Evolutionary conservation across 2,888 invertebrate genomes (phyloP).

Genomic region (Lissonota sp.): DNA sequence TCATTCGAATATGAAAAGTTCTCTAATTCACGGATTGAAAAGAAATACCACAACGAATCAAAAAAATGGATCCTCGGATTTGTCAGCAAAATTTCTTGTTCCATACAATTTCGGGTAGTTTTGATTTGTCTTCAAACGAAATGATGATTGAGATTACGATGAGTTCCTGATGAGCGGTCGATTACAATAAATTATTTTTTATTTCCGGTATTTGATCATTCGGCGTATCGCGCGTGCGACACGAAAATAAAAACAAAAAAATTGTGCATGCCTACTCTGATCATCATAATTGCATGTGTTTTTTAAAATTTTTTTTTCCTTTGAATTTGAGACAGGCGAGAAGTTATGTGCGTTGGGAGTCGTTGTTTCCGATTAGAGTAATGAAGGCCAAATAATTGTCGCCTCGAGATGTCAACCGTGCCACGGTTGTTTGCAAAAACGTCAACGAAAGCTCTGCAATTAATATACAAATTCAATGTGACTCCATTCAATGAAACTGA

Average conservation of each 20-base stretch:
- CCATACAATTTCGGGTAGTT: no score
- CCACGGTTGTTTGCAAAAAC: not conserved
- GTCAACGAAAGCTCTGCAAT: conserved; percentile 1
- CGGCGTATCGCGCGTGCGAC: not conserved
- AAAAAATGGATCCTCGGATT: no score
- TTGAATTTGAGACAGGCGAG: conserved; percentile 1
- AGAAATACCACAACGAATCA: no score
- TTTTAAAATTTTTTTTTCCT: not conserved
- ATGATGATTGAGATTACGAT: not conserved
- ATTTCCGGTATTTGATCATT: no score
- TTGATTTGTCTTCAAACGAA: not conserved
- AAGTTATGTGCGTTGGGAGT: conserved; percentile 17
- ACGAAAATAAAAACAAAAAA: conserved; percentile 4
- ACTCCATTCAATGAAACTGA: not conserved
- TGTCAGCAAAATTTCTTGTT: no score
- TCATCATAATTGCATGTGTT: not conserved
- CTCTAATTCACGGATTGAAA: no score
- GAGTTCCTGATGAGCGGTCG: not conserved
- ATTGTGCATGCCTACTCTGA: not conserved
- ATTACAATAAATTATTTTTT: no score
- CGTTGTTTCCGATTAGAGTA: not conserved
- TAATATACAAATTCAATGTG: conserved; percentile 29
- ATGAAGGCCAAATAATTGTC: not conserved
- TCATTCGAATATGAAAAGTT: no score
- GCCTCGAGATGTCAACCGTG: not conserved